phyloP scores from a whole-genome alignment of 2,113 vertebrate genomes.

The Lophotis ruficrista region DNA sequence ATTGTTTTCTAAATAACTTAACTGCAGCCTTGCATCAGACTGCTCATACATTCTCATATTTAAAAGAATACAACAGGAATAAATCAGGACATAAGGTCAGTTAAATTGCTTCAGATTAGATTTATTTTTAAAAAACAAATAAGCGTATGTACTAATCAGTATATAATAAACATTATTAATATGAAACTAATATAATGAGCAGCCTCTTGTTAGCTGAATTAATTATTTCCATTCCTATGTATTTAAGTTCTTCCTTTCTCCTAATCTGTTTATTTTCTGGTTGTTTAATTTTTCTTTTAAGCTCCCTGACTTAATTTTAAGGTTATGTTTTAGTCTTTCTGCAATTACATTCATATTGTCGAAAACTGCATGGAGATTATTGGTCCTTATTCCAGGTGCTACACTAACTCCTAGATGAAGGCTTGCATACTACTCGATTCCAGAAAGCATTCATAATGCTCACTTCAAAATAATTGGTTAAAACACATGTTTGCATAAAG shows the following conservation, averaged over 20 bases:
- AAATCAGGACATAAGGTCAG: not conserved
- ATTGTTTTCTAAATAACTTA: not conserved
- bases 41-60: not conserved
- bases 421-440: slow-evolving; percentile 38
- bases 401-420: slow-evolving; percentile 46
- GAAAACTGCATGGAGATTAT: slow-evolving; percentile 10
- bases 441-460: slow-evolving; percentile 61
- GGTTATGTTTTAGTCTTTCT: slow-evolving; percentile 67
- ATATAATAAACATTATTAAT: not conserved
- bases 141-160: not conserved
- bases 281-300: slow-evolving; percentile 54
- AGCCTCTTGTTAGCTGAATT: not conserved
- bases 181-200: not conserved
- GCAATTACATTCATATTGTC: slow-evolving; percentile 42
- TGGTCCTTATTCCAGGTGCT: slow-evolving; percentile 55
- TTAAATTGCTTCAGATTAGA: not conserved
- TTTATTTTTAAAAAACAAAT: not conserved
- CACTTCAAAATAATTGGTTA: slow-evolving; percentile 58
- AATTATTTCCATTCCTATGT: slow-evolving; percentile 50
- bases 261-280: slow-evolving; percentile 46
- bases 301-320: slow-evolving; percentile 66
- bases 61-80: not conserved
- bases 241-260: slow-evolving; percentile 28
- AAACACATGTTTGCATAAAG: slow-evolving; percentile 55
- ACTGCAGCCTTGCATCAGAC: not conserved